Base-by-base conservation (phyloP, 23 tunicate species). In the Trididemnum nubilum region DNA sequence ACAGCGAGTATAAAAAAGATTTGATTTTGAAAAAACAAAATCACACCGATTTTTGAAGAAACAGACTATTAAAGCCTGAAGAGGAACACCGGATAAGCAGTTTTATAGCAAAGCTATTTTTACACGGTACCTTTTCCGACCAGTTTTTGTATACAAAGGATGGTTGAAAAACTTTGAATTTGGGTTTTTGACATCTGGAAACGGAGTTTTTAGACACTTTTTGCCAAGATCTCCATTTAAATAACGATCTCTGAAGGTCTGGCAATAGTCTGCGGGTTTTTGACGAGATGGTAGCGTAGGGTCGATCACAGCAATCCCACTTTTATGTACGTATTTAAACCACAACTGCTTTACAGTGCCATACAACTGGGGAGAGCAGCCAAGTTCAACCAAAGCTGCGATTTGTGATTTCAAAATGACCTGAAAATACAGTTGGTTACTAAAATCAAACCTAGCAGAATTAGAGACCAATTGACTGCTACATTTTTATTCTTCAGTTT, bases 311-410 rank as follows among this genome's bases (percentile, higher is more conserved):
- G 83, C 87, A 5, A 82, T 66, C 51, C 86, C 86, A 63, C 77
- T 75, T 76, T 52, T 76, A 35, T 88, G 87, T 15, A 88, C 73
- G 58, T 88, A 88, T 67, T 82, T 82, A 57, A 88, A 82, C 93
- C 93, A 88, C 27, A 88, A 76, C 76, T 88, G 83, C 35, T 82
- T 64, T 25, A 76, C 61, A 2, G 76, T 73, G 9, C 76, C 93
- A 24, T 52, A 33, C 23, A 88, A 33, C 37, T 64, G 31, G n/a
- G 87, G 83, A 31, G 72, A 61, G 72, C 80, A 54, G 1, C 93
- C 87, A 34, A 88, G 66, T 1, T 77, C 36, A 0, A 88, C 52
- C n/a, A 88, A 44, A 33, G 87, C 83, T 23, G 54, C 72, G 4
- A 88, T 64, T 59, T 88, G 87, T 0, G 83, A 82, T 51, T 82